Percentiles rank a stretch among this genome's conserved stretches.
Evolutionary conservation across 2,113 vertebrate genomes (phyloP).

Genomic region (Leptocoma aspasia): DNA sequence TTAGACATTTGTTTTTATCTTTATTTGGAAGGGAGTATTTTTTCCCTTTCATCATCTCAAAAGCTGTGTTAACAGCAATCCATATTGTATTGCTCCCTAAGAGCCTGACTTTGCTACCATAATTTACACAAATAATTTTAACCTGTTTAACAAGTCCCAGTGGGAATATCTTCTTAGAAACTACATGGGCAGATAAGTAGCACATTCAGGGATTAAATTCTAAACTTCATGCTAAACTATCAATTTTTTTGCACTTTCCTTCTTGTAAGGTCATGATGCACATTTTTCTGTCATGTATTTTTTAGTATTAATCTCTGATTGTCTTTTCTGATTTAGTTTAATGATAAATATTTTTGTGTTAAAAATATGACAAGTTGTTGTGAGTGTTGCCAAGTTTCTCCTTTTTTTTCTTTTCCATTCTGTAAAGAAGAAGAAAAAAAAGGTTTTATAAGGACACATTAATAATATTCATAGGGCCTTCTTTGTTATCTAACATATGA

Average conservation of each 20-base stretch:
- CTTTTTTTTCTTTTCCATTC: neutral
- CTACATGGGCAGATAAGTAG: neutral
- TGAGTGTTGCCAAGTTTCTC: neutral
- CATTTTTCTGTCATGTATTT: neutral
- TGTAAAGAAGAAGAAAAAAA: neutral
- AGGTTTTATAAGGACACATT: neutral
- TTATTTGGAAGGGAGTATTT: neutral
- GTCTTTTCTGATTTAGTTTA: neutral
- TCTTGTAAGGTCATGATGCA: neutral
- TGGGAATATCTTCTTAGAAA: slow-evolving; percentile 28
- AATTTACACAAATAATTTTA: slow-evolving; percentile 18
- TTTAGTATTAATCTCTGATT: neutral
- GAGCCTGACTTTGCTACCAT: neutral
- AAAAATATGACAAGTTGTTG: neutral
- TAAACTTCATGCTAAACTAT: neutral
- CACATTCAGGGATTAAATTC: neutral
- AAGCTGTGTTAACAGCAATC: neutral
- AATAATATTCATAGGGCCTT: neutral
- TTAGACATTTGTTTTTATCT: neutral
- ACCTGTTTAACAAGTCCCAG: slow-evolving; percentile 20
- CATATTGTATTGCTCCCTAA: neutral
- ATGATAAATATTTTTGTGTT: neutral
- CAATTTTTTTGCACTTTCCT: neutral
- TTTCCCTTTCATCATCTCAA: neutral
- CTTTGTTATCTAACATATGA: neutral